Evolutionary conservation across 1,140 invertebrate species (phyloP).

Genomic region (Drosophila athabasca): DNA sequence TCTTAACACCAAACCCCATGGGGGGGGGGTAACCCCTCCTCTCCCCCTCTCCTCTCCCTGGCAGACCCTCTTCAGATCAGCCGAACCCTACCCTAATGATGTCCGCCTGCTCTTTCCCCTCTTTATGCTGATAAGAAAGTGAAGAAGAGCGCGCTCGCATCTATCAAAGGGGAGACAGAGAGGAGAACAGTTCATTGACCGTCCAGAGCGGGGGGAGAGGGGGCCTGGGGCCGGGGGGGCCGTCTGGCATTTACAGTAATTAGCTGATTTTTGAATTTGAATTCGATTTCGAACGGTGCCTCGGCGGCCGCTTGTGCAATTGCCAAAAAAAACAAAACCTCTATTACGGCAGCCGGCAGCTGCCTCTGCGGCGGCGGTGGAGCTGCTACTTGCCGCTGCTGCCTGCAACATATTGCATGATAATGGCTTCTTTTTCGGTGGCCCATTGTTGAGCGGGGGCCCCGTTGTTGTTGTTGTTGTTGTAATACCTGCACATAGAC

Average conservation of each 20-base stretch:
- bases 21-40: too few species aligned
- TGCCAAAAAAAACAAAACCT: conserved; percentile 40
- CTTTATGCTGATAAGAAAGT: conserved; percentile 12
- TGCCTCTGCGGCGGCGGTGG: conserved; percentile 23
- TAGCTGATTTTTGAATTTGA: conserved; percentile 47
- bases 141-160: not conserved
- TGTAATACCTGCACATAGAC: conserved; percentile 63
- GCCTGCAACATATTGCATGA: conserved; percentile 58
- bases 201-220: not conserved
- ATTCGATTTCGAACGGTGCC: conserved; percentile 20
- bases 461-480: conserved; percentile 14
- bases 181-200: conserved; percentile 43
- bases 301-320: conserved; percentile 38
- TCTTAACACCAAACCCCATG: not conserved
- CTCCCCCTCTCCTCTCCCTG: too few species aligned
- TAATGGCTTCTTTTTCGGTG: conserved; percentile 54
- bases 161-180: conserved; percentile 7
- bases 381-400: conserved; percentile 33
- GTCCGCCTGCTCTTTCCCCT: not conserved
- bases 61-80: not conserved
- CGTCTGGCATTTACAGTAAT: conserved; percentile 52
- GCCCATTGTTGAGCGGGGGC: conserved; percentile 16
- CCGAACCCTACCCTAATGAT: conserved; percentile 7
- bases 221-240: not conserved
- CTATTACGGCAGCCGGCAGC: conserved; percentile 25